A percentile compares a stretch with the other conserved stretches of the same genome.
phyloP scores from a whole-genome alignment of 2,888 invertebrate species.

The Eupsilia transversa region DNA sequence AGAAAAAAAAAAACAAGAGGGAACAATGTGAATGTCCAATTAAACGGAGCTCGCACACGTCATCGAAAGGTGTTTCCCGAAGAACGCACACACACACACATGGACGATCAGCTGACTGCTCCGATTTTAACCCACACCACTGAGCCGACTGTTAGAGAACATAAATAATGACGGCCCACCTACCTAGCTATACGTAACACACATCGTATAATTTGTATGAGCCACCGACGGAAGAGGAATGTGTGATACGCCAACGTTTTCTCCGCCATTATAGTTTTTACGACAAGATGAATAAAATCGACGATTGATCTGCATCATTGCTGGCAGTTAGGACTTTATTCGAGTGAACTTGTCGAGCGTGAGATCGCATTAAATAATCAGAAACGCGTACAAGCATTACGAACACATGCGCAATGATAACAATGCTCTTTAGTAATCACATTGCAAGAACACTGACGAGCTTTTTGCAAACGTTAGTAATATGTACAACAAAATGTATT shows the following conservation, averaged over 20 bases:
- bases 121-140: conserved; percentile 90
- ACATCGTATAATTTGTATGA: conserved; percentile 89
- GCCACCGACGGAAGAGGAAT: conserved; percentile 84
- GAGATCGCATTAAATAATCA: conserved; percentile 88
- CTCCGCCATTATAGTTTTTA: conserved; percentile 84
- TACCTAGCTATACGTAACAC: conserved; percentile 89
- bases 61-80: conserved; percentile 91
- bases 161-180: conserved; percentile 91
- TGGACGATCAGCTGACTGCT: conserved; percentile 89
- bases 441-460: conserved; percentile 45
- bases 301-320: conserved; percentile 74
- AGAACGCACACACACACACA: conserved; percentile 88
- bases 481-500: conserved; percentile 30
- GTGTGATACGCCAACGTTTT: conserved; percentile 85
- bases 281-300: conserved; percentile 81
- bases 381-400: conserved; percentile 81
- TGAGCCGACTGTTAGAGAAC: conserved; percentile 89
- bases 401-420: conserved; percentile 80
- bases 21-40: conserved; percentile 90
- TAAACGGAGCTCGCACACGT: conserved; percentile 89
- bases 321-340: conserved; percentile 82
- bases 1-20: conserved; percentile 81
- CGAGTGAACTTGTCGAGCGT: conserved; percentile 73
- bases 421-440: conserved; percentile 70
- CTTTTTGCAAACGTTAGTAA: conserved; percentile 49